Evolutionary conservation across 2,113 vertebrate genomes (phyloP).

Genomic region (Nothocercus julius): DNA sequence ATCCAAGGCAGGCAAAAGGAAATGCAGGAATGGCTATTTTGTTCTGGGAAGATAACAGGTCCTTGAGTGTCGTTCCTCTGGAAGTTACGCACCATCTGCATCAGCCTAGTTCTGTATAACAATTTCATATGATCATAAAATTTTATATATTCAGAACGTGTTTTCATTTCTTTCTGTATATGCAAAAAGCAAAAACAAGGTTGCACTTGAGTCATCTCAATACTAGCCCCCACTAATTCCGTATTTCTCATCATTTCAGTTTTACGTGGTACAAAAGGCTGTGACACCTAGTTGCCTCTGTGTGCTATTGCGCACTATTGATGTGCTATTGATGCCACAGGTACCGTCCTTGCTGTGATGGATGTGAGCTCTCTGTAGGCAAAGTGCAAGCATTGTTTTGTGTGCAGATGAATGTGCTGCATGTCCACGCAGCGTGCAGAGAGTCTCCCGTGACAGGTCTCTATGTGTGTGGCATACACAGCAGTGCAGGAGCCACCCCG

Average conservation of each 20-base stretch:
- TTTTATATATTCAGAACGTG: background rate
- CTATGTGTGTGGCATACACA: background rate
- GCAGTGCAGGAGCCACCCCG: background rate
- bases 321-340: background rate
- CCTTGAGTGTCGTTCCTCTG: background rate
- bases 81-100: background rate
- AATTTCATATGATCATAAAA: background rate
- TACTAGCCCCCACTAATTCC: background rate
- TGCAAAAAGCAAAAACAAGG: background rate
- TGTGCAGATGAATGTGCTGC: conserved; percentile 7
- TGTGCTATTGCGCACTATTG: background rate
- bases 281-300: background rate
- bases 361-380: conserved; percentile 37
- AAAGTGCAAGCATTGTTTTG: conserved; percentile 30
- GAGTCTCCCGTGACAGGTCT: background rate
- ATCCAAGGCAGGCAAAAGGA: background rate
- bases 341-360: background rate
- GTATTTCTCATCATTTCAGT: background rate
- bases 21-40: background rate
- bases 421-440: background rate
- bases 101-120: background rate
- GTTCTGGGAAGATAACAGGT: background rate
- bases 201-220: background rate
- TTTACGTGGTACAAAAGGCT: background rate
- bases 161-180: background rate